phyloP scores from a whole-genome alignment of 2,888 invertebrate species.

The Hydropsyche betteni region DNA sequence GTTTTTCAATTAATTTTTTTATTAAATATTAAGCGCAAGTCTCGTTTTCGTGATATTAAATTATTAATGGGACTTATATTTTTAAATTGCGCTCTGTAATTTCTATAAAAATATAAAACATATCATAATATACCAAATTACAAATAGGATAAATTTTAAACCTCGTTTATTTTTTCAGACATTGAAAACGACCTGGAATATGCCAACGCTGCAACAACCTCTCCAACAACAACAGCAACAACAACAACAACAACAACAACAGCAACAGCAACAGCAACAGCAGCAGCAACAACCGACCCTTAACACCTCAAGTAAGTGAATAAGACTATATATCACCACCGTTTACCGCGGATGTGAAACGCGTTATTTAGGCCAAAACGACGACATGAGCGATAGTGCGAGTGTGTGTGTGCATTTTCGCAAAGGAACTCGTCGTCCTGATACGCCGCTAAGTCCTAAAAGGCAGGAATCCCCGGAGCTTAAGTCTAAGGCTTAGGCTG shows the following conservation, averaged over 20 bases:
- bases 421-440: constrained; percentile 32
- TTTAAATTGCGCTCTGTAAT: no score
- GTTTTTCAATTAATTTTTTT: no score
- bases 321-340: no score
- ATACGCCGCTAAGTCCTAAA: constrained; percentile 38
- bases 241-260: no score
- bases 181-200: constrained; percentile 27
- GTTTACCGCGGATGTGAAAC: background rate
- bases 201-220: background rate
- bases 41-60: no score
- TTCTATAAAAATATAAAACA: no score
- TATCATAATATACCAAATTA: no score
- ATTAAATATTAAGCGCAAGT: no score
- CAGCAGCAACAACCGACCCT: constrained; percentile 26
- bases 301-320: constrained; percentile 36
- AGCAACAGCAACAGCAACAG: background rate
- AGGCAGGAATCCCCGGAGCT: constrained; percentile 37
- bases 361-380: constrained; percentile 1
- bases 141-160: no score
- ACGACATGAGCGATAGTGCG: background rate
- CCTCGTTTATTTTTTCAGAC: constrained; percentile 9
- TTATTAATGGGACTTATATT: no score
- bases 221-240: background rate
- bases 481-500: constrained; percentile 36
- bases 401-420: constrained; percentile 2